phyloP scores from a whole-genome alignment of 1,140 invertebrate genomes.

The Hyles euphorbiae region DNA sequence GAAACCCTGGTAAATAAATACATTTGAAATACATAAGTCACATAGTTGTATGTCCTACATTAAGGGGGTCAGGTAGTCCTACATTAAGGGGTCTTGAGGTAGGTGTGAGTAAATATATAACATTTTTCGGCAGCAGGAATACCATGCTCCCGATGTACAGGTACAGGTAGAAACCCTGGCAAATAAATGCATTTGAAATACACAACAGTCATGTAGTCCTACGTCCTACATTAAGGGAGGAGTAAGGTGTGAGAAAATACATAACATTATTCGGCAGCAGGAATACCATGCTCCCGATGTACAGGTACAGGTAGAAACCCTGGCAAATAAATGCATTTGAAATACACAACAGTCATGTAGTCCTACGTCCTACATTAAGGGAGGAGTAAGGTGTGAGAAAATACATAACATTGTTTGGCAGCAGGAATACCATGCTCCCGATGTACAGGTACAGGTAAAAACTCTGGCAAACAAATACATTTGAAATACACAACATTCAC shows the following conservation, averaged over 20 bases:
- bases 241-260: no score
- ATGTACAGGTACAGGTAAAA: slow-evolving; percentile 94
- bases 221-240: no score
- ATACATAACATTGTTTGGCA: slow-evolving; percentile 34
- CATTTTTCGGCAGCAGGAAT: slow-evolving; percentile 78
- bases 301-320: slow-evolving; percentile 92
- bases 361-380: no score
- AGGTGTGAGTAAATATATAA: no score
- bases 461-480: slow-evolving; percentile 68
- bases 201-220: no score
- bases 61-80: no score
- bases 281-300: slow-evolving; percentile 92
- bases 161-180: slow-evolving; percentile 89
- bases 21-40: no score
- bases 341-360: no score
- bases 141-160: slow-evolving; percentile 93
- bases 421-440: slow-evolving; percentile 90
- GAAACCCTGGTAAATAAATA: slow-evolving; percentile 79
- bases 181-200: neutral
- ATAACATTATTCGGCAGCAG: slow-evolving; percentile 66
- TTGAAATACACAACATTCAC: no score
- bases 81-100: no score
- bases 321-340: slow-evolving; percentile 34
- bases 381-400: no score
- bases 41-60: neutral